Evolutionary conservation across 2,888 invertebrate genomes (phyloP), one percentile per base, ranked within the genome.

Genomic region (Ommatoiulus sabulosus): DNA sequence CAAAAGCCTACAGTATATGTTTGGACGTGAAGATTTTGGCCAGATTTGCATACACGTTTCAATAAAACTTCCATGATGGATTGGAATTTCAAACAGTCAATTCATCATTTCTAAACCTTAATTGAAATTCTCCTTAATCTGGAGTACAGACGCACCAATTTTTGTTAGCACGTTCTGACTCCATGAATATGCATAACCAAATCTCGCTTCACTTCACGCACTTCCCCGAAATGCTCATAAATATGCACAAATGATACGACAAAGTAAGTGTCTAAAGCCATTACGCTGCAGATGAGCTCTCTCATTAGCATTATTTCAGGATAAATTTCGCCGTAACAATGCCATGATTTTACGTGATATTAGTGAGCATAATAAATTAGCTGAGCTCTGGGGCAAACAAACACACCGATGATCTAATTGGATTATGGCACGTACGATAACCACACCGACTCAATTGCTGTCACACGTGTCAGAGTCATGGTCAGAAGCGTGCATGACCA

Each of bases 351-450:
- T 80, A 80, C 8, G 80, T 35, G 7, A 80, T 80, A 80, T 80
- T 80, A 80, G 24, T 35, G 12, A 80, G 80, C 24, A 80, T 80
- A 80, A 80, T 80, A 80, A 80, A 80, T 80, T 24, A 80, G 10
- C 8, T 20, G 72, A 24, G 72, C 72, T 72, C 10, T 24, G 72
- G 80, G 80, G 80, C 80, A 80, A 80, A 80, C 80, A 80, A 80
- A 80, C 80, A 80, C 80, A 80, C 80, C 80, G 12, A n/a, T n/a
- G n/a, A 80, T 80, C 80, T 80, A 80, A 80, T 80, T 80, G 80
- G 80, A 80, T 80, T 80, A 80, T 7, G 35, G 24, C 80, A 80
- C 80, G 80, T 80, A 35, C 80, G 35, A 80, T 35, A 35, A 35
- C 80, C 80, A 80, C 80, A 5, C 80, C 6, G 35, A 80, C 35